phyloP scores from a whole-genome alignment of 2,113 vertebrate species.

The Tachysurus vachellii region DNA sequence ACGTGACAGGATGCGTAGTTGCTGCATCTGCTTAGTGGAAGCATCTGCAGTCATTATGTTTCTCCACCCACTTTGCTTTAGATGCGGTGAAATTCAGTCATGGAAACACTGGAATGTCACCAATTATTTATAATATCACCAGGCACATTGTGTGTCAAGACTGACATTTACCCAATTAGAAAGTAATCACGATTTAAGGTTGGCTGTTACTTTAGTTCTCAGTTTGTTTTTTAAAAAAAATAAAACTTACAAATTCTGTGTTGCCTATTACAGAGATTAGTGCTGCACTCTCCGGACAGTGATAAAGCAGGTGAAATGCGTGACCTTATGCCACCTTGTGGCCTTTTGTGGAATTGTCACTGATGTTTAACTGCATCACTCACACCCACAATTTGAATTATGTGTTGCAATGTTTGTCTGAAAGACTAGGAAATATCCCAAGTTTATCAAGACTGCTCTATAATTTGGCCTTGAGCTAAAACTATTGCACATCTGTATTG shows the following conservation, averaged over 20 bases:
- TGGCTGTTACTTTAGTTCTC: neutral
- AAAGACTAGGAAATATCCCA: neutral
- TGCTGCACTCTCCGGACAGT: constrained; percentile 12
- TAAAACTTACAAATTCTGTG: neutral
- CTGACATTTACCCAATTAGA: neutral
- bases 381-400: neutral
- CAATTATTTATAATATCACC: neutral
- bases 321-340: constrained; percentile 49
- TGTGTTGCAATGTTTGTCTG: neutral
- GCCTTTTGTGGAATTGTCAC: constrained; percentile 9
- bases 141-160: neutral
- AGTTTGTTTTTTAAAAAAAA: neutral
- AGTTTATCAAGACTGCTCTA: neutral
- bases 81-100: neutral
- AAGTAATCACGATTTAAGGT: neutral
- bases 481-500: neutral
- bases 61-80: neutral
- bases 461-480: neutral
- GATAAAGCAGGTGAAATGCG: constrained; percentile 13
- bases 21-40: neutral
- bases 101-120: neutral
- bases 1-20: too few relatives aligned
- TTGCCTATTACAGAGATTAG: neutral
- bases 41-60: neutral
- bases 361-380: neutral